Base-by-base conservation (phyloP, 2,888 invertebrate species). In the Ctenicera cuprea region DNA sequence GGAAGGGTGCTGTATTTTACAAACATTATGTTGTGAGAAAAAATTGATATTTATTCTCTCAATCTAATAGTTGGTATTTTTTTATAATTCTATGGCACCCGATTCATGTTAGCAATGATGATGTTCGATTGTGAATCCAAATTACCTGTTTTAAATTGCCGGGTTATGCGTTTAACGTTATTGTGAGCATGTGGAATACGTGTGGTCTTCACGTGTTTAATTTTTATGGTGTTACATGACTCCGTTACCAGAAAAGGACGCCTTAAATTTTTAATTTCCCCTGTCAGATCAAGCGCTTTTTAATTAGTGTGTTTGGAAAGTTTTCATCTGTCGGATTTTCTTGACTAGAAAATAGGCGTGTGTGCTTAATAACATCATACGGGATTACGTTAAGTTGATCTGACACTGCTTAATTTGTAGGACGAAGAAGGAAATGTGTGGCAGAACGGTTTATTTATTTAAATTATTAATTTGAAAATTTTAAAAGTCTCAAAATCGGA, bases 41-140 rank as follows among this genome's bases (percentile, higher is more conserved):
- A 3, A 3, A 3, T 26, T 26, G 5, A 26, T 26, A 26, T 26
- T 26, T 26, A 2, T 26, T 26, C 3, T 26, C 5, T 26, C 5
- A 20, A 26, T 26, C 3, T 11, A 1, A 3, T 14, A 20, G n/a
- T 54, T 16, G 5, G 30, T 26, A 8, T 12, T n/a, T 26, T 11
- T 37, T 59, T 37, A 11, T 38, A 59, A 1, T 5, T 59, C 59
- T 37, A 9, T 59, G 38, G 59, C 38, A 7, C 18, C 14, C 3
- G 54, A 54, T 54, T 38, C 59, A 38, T 59, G 18, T 41, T 38
- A 41, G 18, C 59, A 18, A 22, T n/a, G 20, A 37, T 57, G n/a
- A 26, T 26, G 20, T 59, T 41, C 59, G 59, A 59, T 59, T 59
- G 18, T 14, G 59, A 59, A 59, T 59, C 59, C 59, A 59, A 59